Evolutionary conservation across 2,113 vertebrate genomes (phyloP), one percentile per base, ranked within the genome.

Genomic region (Gobius niger): DNA sequence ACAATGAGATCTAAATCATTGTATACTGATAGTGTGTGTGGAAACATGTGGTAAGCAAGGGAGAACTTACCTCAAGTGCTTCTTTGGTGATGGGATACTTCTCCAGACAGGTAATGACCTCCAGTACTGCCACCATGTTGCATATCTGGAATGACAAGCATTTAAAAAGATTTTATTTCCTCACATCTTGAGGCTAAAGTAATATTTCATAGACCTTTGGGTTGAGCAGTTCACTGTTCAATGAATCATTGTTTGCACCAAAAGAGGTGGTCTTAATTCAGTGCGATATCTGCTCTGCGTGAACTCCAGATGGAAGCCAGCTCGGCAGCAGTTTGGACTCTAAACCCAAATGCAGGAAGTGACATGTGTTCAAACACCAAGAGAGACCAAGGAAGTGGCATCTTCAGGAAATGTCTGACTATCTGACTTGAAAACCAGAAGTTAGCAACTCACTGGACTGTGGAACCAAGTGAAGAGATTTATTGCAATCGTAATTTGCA

Each of bases 21-120:
- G 24, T 18, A 52, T 18, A 52, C 9, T 1, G 15, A 51, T 15
- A 51, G 49, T 14, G n/a, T 16, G 8, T 9, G 9, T 52, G 7
- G 2, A 52, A 16, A 51, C 4, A 7, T 4, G n/a, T 18, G 11
- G 7, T 61, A 9, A 34, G 0, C 3, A 63, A 10, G 5, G 24
- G 7, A 67, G 9, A 46, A 68, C 93, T 76, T 90, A 98, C 97
- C 95, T 98, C 96, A 84, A 98, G 94, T 85, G 96, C 97, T 94
- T 99, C 97, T 97, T 99, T 99, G 95, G 97, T 99, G 91, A 99
- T 99, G 69, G 97, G 97, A 81, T 95, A 98, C 87, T 96, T 98
- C 91, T 99, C 97, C 91, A 99, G 91, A 91, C 95, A 94, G 92
- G 96, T 92, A 92, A 99, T 99, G 82, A 99, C 97, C 91, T 99